Evolutionary conservation across 1,140 invertebrate genomes (phyloP).

Genomic region (Orchesella cincta): DNA sequence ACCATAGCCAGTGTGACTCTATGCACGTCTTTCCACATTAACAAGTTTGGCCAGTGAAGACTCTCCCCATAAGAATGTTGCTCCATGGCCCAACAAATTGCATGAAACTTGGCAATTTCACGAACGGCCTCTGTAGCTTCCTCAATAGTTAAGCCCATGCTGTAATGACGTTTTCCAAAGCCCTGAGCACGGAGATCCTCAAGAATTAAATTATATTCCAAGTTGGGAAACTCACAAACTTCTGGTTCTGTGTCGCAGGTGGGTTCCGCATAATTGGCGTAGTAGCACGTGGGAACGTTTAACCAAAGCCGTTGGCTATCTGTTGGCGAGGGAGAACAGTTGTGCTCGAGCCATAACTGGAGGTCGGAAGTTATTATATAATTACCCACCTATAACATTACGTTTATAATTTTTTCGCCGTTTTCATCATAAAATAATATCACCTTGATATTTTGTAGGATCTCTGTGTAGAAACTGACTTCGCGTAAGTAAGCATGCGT

Average conservation of each 20-base stretch:
- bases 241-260: conserved; percentile 63
- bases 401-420: no score
- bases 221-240: conserved; percentile 56
- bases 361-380: not conserved
- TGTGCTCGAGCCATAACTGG: conserved; percentile 16
- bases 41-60: not conserved
- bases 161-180: conserved; percentile 51
- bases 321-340: not conserved
- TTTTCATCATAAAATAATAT: not conserved
- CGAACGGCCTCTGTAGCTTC: not conserved
- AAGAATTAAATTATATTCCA: conserved; percentile 58
- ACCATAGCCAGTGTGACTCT: not conserved
- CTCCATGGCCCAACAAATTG: not conserved
- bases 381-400: no score
- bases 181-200: conserved; percentile 65
- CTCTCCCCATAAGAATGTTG: not conserved
- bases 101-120: conserved; percentile 28
- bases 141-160: not conserved
- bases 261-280: conserved; percentile 22
- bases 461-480: conserved; percentile 34
- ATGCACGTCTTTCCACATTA: not conserved
- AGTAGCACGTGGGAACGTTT: conserved; percentile 35
- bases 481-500: conserved; percentile 16
- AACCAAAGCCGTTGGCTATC: not conserved
- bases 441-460: conserved; percentile 31